Conservation (phyloP, 2,888 invertebrate species). For the Pedicia rivosa region DNA sequence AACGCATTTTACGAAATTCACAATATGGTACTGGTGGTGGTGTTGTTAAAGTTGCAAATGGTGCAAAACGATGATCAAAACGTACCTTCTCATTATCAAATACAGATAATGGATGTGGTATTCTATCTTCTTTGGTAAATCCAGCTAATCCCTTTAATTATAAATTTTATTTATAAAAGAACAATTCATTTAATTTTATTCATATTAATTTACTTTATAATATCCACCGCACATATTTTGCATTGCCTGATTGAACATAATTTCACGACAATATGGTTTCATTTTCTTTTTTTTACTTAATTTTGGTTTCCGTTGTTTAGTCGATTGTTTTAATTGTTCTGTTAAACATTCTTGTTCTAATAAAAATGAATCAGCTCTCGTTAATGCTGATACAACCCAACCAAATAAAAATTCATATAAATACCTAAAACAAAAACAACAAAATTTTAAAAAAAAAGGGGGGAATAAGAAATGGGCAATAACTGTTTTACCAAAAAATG, state of each 20-base stretch:
- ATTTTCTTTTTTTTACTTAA: slow-evolving; percentile 40
- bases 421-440: no score
- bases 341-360: slow-evolving; percentile 53
- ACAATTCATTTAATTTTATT: not conserved
- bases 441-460: no score
- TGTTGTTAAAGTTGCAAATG: slow-evolving; percentile 69
- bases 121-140: slow-evolving; percentile 73
- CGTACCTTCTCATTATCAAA: slow-evolving; percentile 90
- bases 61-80: slow-evolving; percentile 86
- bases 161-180: slow-evolving; percentile 23
- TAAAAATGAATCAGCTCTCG: slow-evolving; percentile 73
- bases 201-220: slow-evolving; percentile 45
- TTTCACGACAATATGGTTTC: slow-evolving; percentile 65
- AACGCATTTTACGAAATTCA: slow-evolving; percentile 69
- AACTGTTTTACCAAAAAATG: slow-evolving; percentile 88
- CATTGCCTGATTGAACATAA: slow-evolving; percentile 77
- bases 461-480: slow-evolving; percentile 12
- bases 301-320: slow-evolving; percentile 29
- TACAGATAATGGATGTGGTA: slow-evolving; percentile 67
- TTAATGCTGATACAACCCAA: slow-evolving; percentile 82
- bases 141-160: slow-evolving; percentile 89
- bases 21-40: slow-evolving; percentile 85
- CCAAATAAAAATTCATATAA: slow-evolving; percentile 88
- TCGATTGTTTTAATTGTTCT: slow-evolving; percentile 21
- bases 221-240: slow-evolving; percentile 92